These are phyloP conservation scores for Thalassoma bifasciatum DNA, from an alignment of 2,113 vertebrate genomes.

Conservation along the genomic window DNA sequence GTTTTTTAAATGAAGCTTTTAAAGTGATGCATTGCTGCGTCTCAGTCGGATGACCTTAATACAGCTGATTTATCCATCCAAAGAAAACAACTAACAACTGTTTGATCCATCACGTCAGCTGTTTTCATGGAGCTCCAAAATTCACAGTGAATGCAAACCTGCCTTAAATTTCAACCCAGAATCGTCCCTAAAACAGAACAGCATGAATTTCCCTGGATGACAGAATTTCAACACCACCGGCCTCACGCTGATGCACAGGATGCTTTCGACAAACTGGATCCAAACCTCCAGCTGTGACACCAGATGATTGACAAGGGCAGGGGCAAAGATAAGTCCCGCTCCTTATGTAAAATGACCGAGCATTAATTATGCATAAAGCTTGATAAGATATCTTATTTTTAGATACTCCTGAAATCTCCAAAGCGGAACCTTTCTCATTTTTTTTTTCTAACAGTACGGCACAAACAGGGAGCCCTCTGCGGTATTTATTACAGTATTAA, in stretches of 20 bases:
- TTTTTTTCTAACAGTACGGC: conserved; percentile 33
- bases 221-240: conserved; percentile 4
- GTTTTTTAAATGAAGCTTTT: too few relatives aligned
- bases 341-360: conserved; percentile 67
- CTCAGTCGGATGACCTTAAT: too few relatives aligned
- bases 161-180: neutral
- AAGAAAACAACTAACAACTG: too few relatives aligned
- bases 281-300: conserved; percentile 25
- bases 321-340: conserved; percentile 50
- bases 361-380: conserved; percentile 73
- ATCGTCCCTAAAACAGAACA: neutral
- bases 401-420: conserved; percentile 49
- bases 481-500: conserved; percentile 28
- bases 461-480: conserved; percentile 23
- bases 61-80: too few relatives aligned
- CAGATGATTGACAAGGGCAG: conserved; percentile 68
- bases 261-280: neutral
- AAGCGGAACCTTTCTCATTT: conserved; percentile 23
- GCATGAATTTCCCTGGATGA: neutral
- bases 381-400: conserved; percentile 74
- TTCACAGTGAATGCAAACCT: neutral
- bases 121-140: neutral
- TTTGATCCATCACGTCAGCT: too few relatives aligned
- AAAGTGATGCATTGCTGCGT: too few relatives aligned
- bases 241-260: conserved; percentile 19